Percentiles rank a stretch among this genome's conserved stretches.
Evolutionary conservation across 2,888 invertebrate genomes (phyloP).

Genomic region (Euclidia mi): DNA sequence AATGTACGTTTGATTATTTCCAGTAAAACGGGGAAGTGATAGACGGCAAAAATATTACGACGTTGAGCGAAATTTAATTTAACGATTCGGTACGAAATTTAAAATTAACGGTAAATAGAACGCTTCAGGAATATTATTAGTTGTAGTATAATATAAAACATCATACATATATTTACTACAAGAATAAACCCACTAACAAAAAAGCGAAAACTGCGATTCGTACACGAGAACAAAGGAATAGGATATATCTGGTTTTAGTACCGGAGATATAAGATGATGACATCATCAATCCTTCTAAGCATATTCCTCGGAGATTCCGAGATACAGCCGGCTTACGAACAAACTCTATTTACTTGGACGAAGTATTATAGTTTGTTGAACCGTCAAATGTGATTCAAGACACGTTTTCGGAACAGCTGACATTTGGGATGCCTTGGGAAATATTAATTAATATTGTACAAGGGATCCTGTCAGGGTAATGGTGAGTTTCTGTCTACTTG

Average conservation of each 20-base stretch:
- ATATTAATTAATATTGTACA: slow-evolving; percentile 47
- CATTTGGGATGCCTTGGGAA: slow-evolving; percentile 43
- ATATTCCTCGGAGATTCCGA: slow-evolving; percentile 14
- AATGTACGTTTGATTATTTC: neutral
- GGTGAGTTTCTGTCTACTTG: slow-evolving; percentile 14
- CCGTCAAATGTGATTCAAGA: slow-evolving; percentile 28
- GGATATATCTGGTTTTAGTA: neutral
- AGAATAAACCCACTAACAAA: too few relatives aligned
- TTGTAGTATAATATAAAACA: too few relatives aligned
- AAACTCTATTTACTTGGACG: slow-evolving; percentile 22
- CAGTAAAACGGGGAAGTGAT: neutral
- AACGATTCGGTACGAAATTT: neutral
- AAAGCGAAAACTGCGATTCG: too few relatives aligned
- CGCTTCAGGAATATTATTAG: too few relatives aligned
- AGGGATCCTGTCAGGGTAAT: slow-evolving; percentile 36
- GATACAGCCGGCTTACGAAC: slow-evolving; percentile 25
- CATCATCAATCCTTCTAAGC: slow-evolving; percentile 21
- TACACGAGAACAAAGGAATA: too few relatives aligned
- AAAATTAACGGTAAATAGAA: too few relatives aligned
- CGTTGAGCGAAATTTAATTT: neutral
- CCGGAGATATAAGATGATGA: slow-evolving; percentile 11
- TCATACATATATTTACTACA: too few relatives aligned
- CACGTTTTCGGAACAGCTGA: slow-evolving; percentile 50
- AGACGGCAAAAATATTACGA: neutral
- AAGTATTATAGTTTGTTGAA: slow-evolving; percentile 43